These are phyloP conservation scores for Ameiurus melas DNA, from an alignment of 2,113 vertebrate species.

Conservation along the genomic window DNA sequence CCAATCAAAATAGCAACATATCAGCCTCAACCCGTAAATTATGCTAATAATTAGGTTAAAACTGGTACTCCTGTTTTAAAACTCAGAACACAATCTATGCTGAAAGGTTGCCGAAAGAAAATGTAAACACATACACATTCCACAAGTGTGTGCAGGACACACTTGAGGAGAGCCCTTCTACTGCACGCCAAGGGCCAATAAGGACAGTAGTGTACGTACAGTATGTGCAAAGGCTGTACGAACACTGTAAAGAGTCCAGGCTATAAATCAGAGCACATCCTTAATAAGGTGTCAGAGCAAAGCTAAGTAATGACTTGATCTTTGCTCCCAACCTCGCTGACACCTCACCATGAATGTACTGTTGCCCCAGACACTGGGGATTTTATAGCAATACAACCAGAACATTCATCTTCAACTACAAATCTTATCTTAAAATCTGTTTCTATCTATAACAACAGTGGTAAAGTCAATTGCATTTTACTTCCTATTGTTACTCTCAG, in stretches of 20 bases:
- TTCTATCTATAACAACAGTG: not conserved
- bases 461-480: not conserved
- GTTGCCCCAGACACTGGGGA: not conserved
- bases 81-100: not conserved
- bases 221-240: not conserved
- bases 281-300: constrained; percentile 54
- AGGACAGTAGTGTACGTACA: not conserved
- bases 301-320: constrained; percentile 44
- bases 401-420: not conserved
- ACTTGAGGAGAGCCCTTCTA: not conserved
- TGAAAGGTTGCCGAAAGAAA: not conserved
- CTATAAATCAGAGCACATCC: constrained; percentile 47
- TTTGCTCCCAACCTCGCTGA: constrained; percentile 31
- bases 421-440: not conserved
- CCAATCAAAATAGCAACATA: not conserved
- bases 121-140: not conserved
- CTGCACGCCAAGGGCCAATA: not conserved
- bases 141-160: constrained; percentile 2
- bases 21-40: not conserved
- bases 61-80: not conserved
- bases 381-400: not conserved
- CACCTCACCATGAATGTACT: not conserved
- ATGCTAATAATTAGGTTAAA: not conserved
- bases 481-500: not conserved
- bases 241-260: constrained; percentile 12